A percentile compares a stretch with the other conserved stretches of the same genome.
These are phyloP conservation scores for Sinhomidia bicolor DNA, from an alignment of 2,888 invertebrate species.

Conservation along the genomic window DNA sequence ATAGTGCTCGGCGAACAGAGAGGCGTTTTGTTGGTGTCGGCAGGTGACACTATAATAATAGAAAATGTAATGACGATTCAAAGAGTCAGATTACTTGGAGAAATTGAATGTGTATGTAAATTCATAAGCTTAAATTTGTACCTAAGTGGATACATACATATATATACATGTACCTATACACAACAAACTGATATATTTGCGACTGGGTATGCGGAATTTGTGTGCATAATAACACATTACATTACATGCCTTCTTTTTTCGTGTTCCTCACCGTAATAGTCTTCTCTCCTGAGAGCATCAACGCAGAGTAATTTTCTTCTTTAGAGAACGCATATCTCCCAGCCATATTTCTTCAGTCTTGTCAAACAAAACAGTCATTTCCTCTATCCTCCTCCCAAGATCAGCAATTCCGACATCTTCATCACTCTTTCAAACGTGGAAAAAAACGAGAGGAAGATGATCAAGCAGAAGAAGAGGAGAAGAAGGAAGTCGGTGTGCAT, in stretches of 20 bases:
- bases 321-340: slow-evolving; percentile 58
- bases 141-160: too few species aligned
- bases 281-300: slow-evolving; percentile 27
- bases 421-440: slow-evolving; percentile 56
- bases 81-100: not conserved
- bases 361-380: slow-evolving; percentile 76
- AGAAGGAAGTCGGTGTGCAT: slow-evolving; percentile 45
- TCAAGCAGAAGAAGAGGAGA: slow-evolving; percentile 29
- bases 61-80: not conserved
- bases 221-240: slow-evolving; percentile 21
- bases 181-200: not conserved
- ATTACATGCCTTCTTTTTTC: slow-evolving; percentile 21
- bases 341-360: slow-evolving; percentile 73
- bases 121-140: not conserved
- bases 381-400: slow-evolving; percentile 70
- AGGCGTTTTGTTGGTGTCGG: not conserved
- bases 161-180: too few species aligned
- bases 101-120: slow-evolving; percentile 3
- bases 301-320: slow-evolving; percentile 33
- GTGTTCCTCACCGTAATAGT: not conserved
- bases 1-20: not conserved
- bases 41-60: slow-evolving; percentile 2
- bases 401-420: slow-evolving; percentile 74
- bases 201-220: not conserved
- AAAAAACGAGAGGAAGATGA: slow-evolving; percentile 27